Conservation (phyloP, 2,113 vertebrate species). For the Chitala chitala region DNA sequence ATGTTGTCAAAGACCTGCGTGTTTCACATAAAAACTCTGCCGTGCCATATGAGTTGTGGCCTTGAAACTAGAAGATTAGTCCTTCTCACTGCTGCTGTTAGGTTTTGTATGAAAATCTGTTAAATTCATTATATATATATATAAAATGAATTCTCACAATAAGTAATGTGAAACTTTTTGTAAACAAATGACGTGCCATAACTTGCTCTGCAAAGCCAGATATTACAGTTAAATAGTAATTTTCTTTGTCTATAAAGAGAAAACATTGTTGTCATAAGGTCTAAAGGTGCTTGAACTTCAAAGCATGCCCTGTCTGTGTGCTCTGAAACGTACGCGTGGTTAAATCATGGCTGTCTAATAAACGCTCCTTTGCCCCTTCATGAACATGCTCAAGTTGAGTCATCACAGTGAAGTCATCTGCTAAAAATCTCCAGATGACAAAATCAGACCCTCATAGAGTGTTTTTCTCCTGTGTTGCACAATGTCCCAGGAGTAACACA, state of each 20-base stretch:
- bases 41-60: no score
- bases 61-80: no score
- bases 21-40: not conserved
- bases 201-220: no score
- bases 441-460: conserved; percentile 48
- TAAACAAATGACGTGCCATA: no score
- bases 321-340: conserved; percentile 26
- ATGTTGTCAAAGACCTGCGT: not conserved
- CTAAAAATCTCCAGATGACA: conserved; percentile 60
- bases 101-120: no score
- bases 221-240: no score
- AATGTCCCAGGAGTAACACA: conserved; percentile 40
- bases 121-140: no score
- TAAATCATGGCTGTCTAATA: conserved; percentile 33
- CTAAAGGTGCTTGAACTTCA: conserved; percentile 6
- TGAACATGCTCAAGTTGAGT: conserved; percentile 53
- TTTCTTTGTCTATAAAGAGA: conserved; percentile 28
- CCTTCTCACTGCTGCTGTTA: no score
- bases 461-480: conserved; percentile 37
- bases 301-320: conserved; percentile 16
- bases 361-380: conserved; percentile 31
- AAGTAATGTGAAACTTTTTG: no score
- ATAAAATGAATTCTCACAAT: no score
- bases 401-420: conserved; percentile 55
- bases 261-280: conserved; percentile 28